Evolutionary conservation across 1,140 invertebrate genomes (phyloP).

Genomic region (Streblospio benedicti): DNA sequence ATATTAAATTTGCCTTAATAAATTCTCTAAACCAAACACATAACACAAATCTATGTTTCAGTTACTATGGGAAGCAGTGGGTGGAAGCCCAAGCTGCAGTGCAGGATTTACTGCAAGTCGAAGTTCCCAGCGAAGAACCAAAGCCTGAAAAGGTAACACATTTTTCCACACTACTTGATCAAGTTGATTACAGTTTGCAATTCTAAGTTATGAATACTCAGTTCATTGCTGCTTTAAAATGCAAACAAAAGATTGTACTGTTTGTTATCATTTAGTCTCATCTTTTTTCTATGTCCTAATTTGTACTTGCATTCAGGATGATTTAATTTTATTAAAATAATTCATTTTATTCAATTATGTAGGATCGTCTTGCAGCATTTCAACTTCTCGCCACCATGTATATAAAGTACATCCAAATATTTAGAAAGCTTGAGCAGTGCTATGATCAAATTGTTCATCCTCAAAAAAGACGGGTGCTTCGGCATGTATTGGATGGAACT

Average conservation of each 20-base stretch:
- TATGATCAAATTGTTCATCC: slow-evolving; percentile 88
- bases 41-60: too few relatives aligned
- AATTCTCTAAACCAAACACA: too few relatives aligned
- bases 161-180: not conserved
- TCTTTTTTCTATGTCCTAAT: too few relatives aligned
- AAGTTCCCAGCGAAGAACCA: slow-evolving; percentile 40
- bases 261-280: too few relatives aligned
- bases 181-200: not conserved
- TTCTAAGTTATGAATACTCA: too few relatives aligned
- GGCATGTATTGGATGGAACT: slow-evolving; percentile 66
- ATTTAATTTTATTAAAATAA: not conserved
- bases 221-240: too few relatives aligned
- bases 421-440: slow-evolving; percentile 66
- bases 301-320: too few relatives aligned
- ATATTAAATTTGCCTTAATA: too few relatives aligned
- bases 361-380: slow-evolving; percentile 46
- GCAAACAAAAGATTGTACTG: too few relatives aligned
- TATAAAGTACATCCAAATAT: slow-evolving; percentile 68
- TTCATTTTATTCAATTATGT: slow-evolving; percentile 3
- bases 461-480: slow-evolving; percentile 74
- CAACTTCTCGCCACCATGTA: slow-evolving; percentile 53
- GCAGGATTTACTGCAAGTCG: slow-evolving; percentile 41
- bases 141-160: slow-evolving; percentile 46
- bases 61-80: slow-evolving; percentile 48
- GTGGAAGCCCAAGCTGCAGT: slow-evolving; percentile 43